Base-by-base conservation (phyloP, 2,797 vertebrate genomes). In the Pangasius larnaudii region DNA sequence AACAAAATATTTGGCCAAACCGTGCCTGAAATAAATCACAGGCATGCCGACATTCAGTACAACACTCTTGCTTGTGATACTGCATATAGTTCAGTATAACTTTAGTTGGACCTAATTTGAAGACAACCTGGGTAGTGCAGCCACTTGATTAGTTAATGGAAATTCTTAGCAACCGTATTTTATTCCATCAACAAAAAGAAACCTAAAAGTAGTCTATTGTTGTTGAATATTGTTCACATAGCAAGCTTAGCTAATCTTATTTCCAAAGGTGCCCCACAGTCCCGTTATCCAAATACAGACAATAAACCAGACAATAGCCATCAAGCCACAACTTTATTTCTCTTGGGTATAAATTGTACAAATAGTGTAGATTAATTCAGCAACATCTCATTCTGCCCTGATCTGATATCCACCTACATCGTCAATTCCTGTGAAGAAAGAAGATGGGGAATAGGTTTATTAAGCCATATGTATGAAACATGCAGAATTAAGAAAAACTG, bases 281-380 rank as follows among this genome's bases (percentile, higher is more conserved):
- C 30, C 36, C 13, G 42, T 58, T 24, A 49, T 9, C 30, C 3
- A 33, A 30, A 59, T 27, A 61, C 11, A 59, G 18, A 61, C 11
- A 89, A 86, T 10, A 69, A 88, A 80, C 53, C 59, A 85, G 65
- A 87, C 77, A 53, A 67, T 39, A 89, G 93, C 93, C 72, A 93
- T 94, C 96, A 98, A 98, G 96, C 96, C 97, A 97, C 96, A 97
- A 96, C 95, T 98, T 98, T 99, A 98, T 98, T 99, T 97, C 96
- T 95, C 94, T 94, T 93, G 94, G 95, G 97, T 99, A 99, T 98
- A 99, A 99, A 99, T 97, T 98, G 98, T 99, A 99, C 97, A 99
- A 99, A 96, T 95, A 97, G 92, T 93, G 95, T 93, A 93, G 94
- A 94, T 94, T 93, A 95, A 97, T 96, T 95, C 96, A 96, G 96